These are phyloP conservation scores for Agrochola circellaris DNA, from an alignment of 2,888 invertebrate genomes.

Conservation along the genomic window DNA sequence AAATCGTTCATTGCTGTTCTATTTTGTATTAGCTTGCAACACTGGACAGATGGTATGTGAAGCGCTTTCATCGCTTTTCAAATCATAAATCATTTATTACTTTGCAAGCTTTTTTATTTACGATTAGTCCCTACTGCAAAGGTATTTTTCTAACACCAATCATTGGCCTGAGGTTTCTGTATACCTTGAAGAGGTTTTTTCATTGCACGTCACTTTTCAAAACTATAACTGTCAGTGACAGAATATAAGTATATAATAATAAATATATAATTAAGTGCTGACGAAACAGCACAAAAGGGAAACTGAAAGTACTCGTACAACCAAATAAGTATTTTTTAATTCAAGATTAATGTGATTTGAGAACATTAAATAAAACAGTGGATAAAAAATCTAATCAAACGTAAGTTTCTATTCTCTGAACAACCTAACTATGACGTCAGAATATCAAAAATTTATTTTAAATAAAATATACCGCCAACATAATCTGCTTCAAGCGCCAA, in stretches of 20 bases:
- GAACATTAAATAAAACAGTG: no score
- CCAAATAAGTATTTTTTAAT: no score
- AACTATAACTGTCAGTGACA: background rate
- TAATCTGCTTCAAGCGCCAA: slow-evolving; percentile 41
- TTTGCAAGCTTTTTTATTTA: background rate
- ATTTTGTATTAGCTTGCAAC: slow-evolving; percentile 65
- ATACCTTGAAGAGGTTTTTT: no score
- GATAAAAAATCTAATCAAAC: background rate
- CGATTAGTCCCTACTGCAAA: no score
- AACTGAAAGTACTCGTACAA: background rate
- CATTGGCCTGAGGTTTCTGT: background rate
- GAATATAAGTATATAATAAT: no score
- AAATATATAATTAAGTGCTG: no score
- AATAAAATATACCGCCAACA: background rate
- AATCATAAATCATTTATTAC: no score
- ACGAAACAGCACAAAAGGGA: no score
- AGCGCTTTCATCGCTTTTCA: slow-evolving; percentile 69
- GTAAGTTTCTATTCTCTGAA: background rate
- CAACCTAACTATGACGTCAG: background rate
- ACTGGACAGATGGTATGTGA: slow-evolving; percentile 54
- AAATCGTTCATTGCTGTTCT: slow-evolving; percentile 79
- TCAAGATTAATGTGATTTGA: background rate
- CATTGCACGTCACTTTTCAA: no score
- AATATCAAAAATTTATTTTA: no score
- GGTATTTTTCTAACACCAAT: background rate